Base-by-base conservation (phyloP, 2,797 vertebrate species). In the Nannoperca australis region DNA sequence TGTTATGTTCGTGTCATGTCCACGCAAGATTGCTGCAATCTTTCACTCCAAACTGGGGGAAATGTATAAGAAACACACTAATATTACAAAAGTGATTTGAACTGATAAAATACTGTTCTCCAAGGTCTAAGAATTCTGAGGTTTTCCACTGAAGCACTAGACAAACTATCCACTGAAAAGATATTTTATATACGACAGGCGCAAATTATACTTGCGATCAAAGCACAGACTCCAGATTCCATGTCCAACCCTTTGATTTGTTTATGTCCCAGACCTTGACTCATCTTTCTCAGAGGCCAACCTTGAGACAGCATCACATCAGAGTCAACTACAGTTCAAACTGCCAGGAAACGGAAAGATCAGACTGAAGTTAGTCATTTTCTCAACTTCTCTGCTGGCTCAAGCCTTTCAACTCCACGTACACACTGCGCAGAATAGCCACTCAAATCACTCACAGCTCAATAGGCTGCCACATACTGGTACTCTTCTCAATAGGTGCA, bases 371-470 rank as follows among this genome's bases (percentile, higher is more conserved):
- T 85, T 89, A 60, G 69, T 84, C 75, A 77, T 88, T 88, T 90
- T 90, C 76, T 78, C 56, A 85, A 83, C 81, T 79, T 88, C 73
- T 88, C 83, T 51, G 67, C 73, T 42, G 47, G 79, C 70, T 81
- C 64, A 13, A 83, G 82, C 87, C 81, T 89, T 93, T 91, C 80
- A 90, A 81, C 83, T 85, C 76, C 74, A 36, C 77, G 22, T 49
- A 76, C 85, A 76, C 77, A 81, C 77, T 58, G 83, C 22, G n/a
- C 66, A 77, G 85, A 82, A 91, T 56, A 69, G 84, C 84, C 89
- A 90, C 92, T 94, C 86, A 84, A 89, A 94, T 91, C 86, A 90
- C 88, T 91, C 84, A 76, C 73, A 78, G 89, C 91, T 92, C 90
- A 91, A 90, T 83, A 82, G 78, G 85, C 88, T 73, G 86, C 85